Percentiles rank a stretch among this genome's conserved stretches.
Evolutionary conservation across 2,113 vertebrate species (phyloP).

Genomic region (Microcebus griseorufus): DNA sequence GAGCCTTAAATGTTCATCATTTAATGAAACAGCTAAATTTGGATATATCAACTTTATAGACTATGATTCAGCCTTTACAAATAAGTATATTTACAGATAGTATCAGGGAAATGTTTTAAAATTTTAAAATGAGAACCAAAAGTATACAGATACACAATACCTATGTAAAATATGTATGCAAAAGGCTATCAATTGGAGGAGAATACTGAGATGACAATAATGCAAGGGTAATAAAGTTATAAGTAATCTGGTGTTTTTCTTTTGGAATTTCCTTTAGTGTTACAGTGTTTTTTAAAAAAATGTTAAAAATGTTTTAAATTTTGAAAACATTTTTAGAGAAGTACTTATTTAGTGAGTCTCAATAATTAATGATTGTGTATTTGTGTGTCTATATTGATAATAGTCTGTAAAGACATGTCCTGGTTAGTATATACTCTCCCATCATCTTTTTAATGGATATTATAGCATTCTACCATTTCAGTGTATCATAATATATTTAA

Average conservation of each 20-base stretch:
- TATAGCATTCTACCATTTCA: not conserved
- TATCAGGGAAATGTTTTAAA: conserved; percentile 3
- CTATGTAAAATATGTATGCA: not conserved
- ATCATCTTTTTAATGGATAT: not conserved
- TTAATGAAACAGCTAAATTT: conserved; percentile 24
- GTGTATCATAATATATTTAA: not conserved
- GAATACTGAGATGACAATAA: not conserved
- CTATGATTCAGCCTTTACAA: not conserved
- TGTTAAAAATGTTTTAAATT: not conserved
- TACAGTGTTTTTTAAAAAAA: not conserved
- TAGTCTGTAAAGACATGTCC: not conserved
- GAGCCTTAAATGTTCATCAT: not conserved
- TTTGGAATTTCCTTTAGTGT: conserved; percentile 6
- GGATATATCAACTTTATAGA: not conserved
- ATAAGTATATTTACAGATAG: not conserved
- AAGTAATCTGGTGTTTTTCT: not conserved
- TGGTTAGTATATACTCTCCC: not conserved
- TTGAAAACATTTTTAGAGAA: not conserved
- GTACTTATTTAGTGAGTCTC: conserved; percentile 3
- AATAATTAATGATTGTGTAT: not conserved
- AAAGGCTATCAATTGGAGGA: not conserved
- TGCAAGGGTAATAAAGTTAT: not conserved
- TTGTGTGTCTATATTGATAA: not conserved
- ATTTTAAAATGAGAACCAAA: not conserved
- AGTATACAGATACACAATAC: not conserved